Evolutionary conservation across 1,140 invertebrate species (phyloP).

Genomic region (Philotrypesis tridentata): DNA sequence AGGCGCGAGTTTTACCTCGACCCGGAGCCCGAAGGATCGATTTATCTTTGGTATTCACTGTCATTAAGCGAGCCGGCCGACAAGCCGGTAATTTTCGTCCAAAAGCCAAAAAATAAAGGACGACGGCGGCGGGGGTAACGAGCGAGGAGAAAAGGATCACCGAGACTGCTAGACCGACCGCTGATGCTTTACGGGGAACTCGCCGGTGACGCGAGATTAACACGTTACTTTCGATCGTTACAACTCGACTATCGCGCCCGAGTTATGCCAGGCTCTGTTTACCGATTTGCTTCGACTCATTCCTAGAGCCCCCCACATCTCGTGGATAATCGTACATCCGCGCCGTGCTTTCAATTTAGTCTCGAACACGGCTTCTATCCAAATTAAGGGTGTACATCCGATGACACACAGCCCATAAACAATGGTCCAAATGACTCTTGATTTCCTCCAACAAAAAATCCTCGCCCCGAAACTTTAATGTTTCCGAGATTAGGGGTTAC

Average conservation of each 20-base stretch:
- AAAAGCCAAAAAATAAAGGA: conserved; percentile 27
- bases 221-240: conserved; percentile 15
- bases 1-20: conserved; percentile 26
- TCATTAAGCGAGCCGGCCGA: conserved; percentile 36
- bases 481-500: background rate
- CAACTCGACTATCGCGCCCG: background rate
- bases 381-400: too few relatives aligned
- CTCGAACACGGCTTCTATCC: too few relatives aligned
- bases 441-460: background rate
- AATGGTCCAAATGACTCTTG: background rate
- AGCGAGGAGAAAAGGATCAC: conserved; percentile 18
- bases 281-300: too few relatives aligned
- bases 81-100: conserved; percentile 37
- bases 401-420: background rate
- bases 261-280: background rate
- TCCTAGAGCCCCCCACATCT: background rate
- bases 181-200: background rate
- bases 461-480: background rate
- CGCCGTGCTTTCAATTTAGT: too few relatives aligned
- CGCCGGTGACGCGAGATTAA: conserved; percentile 45
- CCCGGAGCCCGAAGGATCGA: conserved; percentile 43
- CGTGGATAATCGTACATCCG: background rate
- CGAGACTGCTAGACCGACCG: background rate
- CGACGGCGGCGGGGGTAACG: background rate
- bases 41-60: conserved; percentile 50